These are phyloP conservation scores for Macrophya alboannulata DNA, from an alignment of 2,888 invertebrate species.

Conservation along the genomic window DNA sequence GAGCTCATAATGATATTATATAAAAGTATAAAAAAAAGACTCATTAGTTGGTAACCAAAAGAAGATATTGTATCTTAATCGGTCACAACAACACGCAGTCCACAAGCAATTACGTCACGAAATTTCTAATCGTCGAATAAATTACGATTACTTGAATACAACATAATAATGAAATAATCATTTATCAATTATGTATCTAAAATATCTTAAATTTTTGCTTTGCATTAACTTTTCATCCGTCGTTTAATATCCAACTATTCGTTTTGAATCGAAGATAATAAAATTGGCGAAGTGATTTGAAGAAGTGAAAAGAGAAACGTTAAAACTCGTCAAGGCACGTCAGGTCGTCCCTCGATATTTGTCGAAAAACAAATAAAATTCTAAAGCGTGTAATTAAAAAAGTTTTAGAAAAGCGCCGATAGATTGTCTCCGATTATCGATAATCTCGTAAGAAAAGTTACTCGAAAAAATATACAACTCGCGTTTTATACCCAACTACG, in stretches of 20 bases:
- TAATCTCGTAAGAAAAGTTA: conserved; percentile 7
- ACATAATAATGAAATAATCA: not conserved
- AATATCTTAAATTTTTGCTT: not conserved
- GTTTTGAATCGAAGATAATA: not conserved
- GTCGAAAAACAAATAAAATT: not conserved
- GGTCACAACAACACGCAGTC: not conserved
- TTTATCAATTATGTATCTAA: not conserved
- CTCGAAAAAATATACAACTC: not conserved
- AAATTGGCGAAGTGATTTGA: not conserved
- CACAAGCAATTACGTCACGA: not conserved
- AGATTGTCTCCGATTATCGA: not conserved
- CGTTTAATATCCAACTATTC: not conserved
- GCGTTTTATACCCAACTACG: not conserved
- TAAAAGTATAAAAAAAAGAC: not conserved
- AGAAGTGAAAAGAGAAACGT: not conserved
- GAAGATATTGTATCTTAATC: not conserved
- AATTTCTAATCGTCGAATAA: not conserved
- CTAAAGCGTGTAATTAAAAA: not conserved
- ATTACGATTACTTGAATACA: not conserved
- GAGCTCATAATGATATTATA: not conserved
- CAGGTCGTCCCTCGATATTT: not conserved
- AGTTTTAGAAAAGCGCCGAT: conserved; percentile 8
- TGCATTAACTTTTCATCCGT: not conserved
- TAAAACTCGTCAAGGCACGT: not conserved
- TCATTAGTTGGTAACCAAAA: not conserved